Conservation (phyloP, 2,888 invertebrate species). For the Hypselothyrea guttata region DNA sequence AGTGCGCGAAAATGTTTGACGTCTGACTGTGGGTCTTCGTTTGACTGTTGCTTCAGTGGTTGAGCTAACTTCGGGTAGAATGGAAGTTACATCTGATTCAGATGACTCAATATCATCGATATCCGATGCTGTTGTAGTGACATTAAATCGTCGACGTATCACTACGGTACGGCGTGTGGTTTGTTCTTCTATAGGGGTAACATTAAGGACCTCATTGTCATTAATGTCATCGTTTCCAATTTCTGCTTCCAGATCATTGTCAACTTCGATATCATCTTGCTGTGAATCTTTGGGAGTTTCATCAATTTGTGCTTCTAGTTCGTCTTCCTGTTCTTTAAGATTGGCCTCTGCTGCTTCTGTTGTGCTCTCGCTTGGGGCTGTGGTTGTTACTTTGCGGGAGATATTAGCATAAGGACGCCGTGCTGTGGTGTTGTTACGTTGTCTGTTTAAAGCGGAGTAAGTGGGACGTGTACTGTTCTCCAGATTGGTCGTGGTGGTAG, state of each 20-base stretch:
- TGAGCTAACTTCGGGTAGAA: neutral
- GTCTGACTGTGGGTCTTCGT: no score
- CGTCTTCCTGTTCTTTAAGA: neutral
- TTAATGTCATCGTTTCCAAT: constrained; percentile 29
- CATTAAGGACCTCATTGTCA: neutral
- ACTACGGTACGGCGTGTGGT: constrained; percentile 3
- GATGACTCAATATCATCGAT: neutral
- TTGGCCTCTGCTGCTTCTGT: neutral
- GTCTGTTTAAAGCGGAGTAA: constrained; percentile 37
- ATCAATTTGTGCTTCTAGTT: neutral
- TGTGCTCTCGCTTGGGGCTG: neutral
- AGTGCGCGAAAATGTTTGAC: no score
- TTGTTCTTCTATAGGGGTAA: neutral
- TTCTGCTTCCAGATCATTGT: constrained; percentile 27
- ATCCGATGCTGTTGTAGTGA: neutral
- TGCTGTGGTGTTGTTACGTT: constrained; percentile 8
- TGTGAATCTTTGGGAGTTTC: no score
- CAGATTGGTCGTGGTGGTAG: constrained; percentile 1
- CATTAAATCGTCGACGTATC: constrained; percentile 9
- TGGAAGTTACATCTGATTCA: neutral
- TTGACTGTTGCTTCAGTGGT: neutral
- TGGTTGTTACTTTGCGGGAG: constrained; percentile 15
- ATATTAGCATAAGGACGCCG: constrained; percentile 22
- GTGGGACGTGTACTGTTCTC: constrained; percentile 33
- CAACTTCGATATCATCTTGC: constrained; percentile 14